These are phyloP conservation scores for Drosophila gaucha DNA, from an alignment of 2,888 invertebrate species.

Conservation along the genomic window DNA sequence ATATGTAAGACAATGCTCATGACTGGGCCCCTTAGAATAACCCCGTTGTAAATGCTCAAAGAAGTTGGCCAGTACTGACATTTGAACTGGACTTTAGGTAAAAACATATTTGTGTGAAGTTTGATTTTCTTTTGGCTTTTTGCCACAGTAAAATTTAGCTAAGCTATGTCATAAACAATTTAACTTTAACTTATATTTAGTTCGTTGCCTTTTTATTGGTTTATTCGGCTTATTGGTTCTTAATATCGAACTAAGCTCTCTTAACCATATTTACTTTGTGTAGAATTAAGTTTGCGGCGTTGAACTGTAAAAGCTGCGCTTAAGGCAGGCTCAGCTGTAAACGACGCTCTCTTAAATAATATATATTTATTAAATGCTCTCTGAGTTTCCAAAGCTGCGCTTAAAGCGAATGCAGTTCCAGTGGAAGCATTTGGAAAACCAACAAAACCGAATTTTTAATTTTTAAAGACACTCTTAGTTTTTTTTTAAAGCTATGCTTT, in stretches of 20 bases:
- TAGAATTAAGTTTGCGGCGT: too few relatives aligned
- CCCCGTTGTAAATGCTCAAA: neutral
- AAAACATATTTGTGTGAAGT: too few relatives aligned
- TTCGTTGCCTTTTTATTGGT: too few relatives aligned
- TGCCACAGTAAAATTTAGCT: too few relatives aligned
- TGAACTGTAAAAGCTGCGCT: neutral
- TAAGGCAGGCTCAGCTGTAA: neutral
- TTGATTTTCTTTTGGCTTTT: too few relatives aligned
- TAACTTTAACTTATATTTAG: too few relatives aligned
- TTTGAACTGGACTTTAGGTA: neutral
- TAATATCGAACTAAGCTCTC: too few relatives aligned
- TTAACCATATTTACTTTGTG: neutral
- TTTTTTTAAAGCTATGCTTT: constrained; percentile 9
- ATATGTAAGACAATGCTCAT: neutral
- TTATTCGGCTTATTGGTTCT: too few relatives aligned
- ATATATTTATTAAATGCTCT: too few relatives aligned
- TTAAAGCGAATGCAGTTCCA: too few relatives aligned
- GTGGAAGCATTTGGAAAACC: neutral
- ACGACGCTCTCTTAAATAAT: neutral
- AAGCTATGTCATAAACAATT: too few relatives aligned
- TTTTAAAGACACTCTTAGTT: neutral
- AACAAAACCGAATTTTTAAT: neutral
- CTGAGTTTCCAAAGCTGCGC: too few relatives aligned
- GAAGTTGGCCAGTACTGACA: neutral
- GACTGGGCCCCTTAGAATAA: neutral